Conservation (phyloP, 2,113 vertebrate genomes). For the Tringa solitaria region DNA sequence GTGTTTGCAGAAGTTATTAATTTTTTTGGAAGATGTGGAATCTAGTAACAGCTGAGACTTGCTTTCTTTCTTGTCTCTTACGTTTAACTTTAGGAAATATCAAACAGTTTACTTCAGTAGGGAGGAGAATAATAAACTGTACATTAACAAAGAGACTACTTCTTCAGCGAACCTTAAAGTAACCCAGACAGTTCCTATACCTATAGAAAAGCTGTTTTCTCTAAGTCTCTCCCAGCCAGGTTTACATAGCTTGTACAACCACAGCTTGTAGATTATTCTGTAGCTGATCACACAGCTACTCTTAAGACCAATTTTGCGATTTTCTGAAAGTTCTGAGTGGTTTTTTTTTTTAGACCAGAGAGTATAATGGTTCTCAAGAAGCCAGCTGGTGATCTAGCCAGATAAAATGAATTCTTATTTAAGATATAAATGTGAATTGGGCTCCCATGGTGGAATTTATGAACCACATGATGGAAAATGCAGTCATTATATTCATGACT, state of each 20-base stretch:
- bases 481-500: not conserved
- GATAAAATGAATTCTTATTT: not conserved
- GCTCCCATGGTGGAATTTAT: not conserved
- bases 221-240: not conserved
- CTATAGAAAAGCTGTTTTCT: not conserved
- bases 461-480: not conserved
- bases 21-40: fast-evolving
- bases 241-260: not conserved
- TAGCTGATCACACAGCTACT: not conserved
- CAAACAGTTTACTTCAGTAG: not conserved
- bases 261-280: not conserved
- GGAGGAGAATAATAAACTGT: not conserved
- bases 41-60: not conserved
- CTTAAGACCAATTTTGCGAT: not conserved
- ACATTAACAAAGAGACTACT: not conserved
- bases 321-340: not conserved
- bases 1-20: not conserved
- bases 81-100: not conserved
- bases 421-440: not conserved
- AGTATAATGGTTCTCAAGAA: not conserved
- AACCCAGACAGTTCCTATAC: not conserved
- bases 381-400: not conserved
- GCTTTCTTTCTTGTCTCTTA: not conserved
- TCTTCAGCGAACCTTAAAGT: not conserved
- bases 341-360: not conserved